phyloP scores from a whole-genome alignment of 2,888 invertebrate species.

The Gibbula magus region DNA sequence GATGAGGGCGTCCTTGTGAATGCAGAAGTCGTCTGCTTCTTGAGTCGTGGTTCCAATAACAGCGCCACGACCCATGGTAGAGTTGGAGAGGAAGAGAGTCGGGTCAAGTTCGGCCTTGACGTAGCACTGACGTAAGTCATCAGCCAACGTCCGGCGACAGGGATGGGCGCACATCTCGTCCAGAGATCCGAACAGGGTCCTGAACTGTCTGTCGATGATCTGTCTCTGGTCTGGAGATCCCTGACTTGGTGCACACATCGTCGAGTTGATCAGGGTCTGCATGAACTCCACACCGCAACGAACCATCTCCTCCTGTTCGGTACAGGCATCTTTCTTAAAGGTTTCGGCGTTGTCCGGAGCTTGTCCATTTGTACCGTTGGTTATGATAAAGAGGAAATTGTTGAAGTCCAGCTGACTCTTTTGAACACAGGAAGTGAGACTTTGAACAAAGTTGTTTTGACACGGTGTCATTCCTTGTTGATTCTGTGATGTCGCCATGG shows the following conservation, averaged over 20 bases:
- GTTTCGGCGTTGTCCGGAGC: slow-evolving; percentile 26
- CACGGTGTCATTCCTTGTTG: slow-evolving; percentile 28
- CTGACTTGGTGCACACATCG: background rate
- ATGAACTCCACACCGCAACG: slow-evolving; percentile 16
- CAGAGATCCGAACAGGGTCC: slow-evolving; percentile 8
- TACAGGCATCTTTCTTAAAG: slow-evolving; percentile 37
- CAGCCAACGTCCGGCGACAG: slow-evolving; percentile 34
- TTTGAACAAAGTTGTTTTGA: slow-evolving; percentile 17
- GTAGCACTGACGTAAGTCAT: slow-evolving; percentile 37
- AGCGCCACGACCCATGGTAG: slow-evolving; percentile 33
- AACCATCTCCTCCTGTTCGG: background rate
- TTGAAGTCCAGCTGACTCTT: slow-evolving; percentile 12
- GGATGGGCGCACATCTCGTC: slow-evolving; percentile 18
- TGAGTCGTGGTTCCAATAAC: slow-evolving; percentile 32
- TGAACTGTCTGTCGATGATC: slow-evolving; percentile 22
- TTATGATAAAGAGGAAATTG: slow-evolving; percentile 42
- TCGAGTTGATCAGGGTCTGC: slow-evolving; percentile 3
- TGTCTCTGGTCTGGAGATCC: background rate
- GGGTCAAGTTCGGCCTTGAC: slow-evolving; percentile 29
- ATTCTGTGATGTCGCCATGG: slow-evolving; percentile 3
- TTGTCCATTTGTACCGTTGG: slow-evolving; percentile 33
- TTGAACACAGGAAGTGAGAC: slow-evolving; percentile 23
- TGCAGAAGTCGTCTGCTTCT: slow-evolving; percentile 29
- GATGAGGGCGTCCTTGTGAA: slow-evolving; percentile 32
- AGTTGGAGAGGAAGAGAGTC: slow-evolving; percentile 39